Percentiles rank a stretch among this genome's conserved stretches.
These are phyloP conservation scores for Plebejus melissa DNA, from an alignment of 2,888 invertebrate genomes.

Conservation along the genomic window DNA sequence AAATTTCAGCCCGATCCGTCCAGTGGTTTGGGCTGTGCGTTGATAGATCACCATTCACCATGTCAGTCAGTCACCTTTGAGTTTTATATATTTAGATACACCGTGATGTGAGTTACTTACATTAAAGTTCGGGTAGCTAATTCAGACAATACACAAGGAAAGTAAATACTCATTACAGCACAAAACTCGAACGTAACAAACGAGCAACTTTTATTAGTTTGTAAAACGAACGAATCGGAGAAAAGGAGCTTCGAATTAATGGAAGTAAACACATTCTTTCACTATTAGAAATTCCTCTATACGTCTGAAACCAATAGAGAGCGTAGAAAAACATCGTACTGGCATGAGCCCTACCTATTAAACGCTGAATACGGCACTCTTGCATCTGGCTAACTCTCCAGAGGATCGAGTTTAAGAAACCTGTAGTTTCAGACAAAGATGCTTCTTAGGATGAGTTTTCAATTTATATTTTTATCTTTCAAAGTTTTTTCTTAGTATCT, in stretches of 20 bases:
- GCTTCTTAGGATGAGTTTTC: constrained; percentile 10
- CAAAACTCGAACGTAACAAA: constrained; percentile 31
- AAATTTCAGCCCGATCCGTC: too few relatives aligned
- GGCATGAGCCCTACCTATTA: constrained; percentile 35
- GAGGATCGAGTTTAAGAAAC: constrained; percentile 38
- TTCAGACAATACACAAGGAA: neutral
- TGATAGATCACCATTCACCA: too few relatives aligned
- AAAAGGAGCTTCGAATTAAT: constrained; percentile 42
- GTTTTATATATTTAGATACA: neutral
- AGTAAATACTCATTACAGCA: constrained; percentile 13
- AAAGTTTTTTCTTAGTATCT: constrained; percentile 12
- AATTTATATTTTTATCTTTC: constrained; percentile 7
- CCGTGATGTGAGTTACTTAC: neutral
- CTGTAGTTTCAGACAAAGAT: constrained; percentile 22
- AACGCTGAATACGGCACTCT: constrained; percentile 39
- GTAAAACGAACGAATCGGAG: constrained; percentile 39
- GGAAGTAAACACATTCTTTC: constrained; percentile 48
- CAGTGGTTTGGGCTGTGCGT: too few relatives aligned
- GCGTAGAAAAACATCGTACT: constrained; percentile 20
- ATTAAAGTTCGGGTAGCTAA: neutral
- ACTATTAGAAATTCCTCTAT: constrained; percentile 40
- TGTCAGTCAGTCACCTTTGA: too few relatives aligned
- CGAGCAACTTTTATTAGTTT: constrained; percentile 39
- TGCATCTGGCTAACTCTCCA: constrained; percentile 30
- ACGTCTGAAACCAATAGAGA: constrained; percentile 40